Conservation (phyloP, 2,797 vertebrate genomes). For the Lepilemur septentrionalis region DNA sequence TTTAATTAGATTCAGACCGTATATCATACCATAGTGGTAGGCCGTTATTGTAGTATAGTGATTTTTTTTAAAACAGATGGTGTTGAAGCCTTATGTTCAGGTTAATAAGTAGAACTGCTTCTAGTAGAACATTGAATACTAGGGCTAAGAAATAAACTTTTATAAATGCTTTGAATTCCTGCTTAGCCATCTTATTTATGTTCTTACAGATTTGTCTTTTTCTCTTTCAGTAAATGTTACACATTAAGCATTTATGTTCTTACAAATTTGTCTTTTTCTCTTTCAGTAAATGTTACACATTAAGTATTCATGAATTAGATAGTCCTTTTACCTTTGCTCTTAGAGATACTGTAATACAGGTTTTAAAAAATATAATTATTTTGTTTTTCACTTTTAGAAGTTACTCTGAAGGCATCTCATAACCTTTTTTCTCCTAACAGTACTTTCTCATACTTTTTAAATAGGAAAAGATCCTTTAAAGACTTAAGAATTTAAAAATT, state of each 20-base stretch:
- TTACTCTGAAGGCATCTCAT: constrained; percentile 27
- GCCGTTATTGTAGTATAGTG: background rate
- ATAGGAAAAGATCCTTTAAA: background rate
- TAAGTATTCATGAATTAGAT: constrained; percentile 12
- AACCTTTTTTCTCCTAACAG: background rate
- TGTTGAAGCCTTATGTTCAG: background rate
- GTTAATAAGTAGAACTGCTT: constrained; percentile 3
- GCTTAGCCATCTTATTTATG: background rate
- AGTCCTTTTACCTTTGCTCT: constrained; percentile 49
- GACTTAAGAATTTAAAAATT: constrained; percentile 39
- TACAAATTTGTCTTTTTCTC: background rate
- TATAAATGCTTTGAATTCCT: constrained; percentile 37
- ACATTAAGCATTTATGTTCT: constrained; percentile 41
- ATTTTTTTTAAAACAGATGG: background rate
- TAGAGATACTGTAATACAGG: background rate
- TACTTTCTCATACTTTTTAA: background rate
- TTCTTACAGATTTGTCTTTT: background rate
- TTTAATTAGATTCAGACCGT: background rate
- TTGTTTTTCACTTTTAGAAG: constrained; percentile 54
- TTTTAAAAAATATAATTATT: background rate
- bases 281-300: constrained; percentile 58
- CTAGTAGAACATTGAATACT: background rate
- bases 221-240: constrained; percentile 50
- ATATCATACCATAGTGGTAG: background rate
- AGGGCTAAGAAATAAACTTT: constrained; percentile 11